Percentiles rank a stretch among this genome's conserved stretches.
Evolutionary conservation across 2,888 invertebrate species (phyloP).

Genomic region (Tanaodytes sp.): DNA sequence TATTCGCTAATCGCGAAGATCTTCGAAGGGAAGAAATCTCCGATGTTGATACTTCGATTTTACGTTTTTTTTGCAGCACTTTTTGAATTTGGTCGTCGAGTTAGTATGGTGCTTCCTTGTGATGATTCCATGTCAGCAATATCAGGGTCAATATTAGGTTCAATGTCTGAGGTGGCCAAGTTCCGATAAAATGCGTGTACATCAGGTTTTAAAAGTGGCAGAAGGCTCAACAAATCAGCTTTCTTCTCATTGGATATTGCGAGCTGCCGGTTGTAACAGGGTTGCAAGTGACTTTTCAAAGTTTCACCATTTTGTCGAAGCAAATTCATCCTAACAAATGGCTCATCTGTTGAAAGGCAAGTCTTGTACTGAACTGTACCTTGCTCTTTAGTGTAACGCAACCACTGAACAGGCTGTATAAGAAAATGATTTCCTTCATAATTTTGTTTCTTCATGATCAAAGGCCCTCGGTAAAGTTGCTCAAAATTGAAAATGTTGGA

Average conservation of each 20-base stretch:
- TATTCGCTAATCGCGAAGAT: too few species aligned
- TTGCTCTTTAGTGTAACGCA: slow-evolving; percentile 2
- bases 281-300: background rate
- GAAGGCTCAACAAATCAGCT: background rate
- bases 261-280: background rate
- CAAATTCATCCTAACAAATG: slow-evolving; percentile 8
- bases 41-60: too few species aligned
- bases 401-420: background rate
- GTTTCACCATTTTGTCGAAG: background rate
- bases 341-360: background rate
- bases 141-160: background rate
- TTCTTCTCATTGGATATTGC: background rate
- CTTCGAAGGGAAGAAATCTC: too few species aligned
- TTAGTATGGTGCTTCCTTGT: background rate
- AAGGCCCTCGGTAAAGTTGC: background rate
- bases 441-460: background rate
- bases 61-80: background rate
- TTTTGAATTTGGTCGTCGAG: background rate
- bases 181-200: background rate
- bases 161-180: background rate
- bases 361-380: slow-evolving; percentile 1
- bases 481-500: slow-evolving; percentile 22
- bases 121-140: background rate
- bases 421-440: slow-evolving; percentile 1
- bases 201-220: background rate